Conservation (phyloP, 2,888 invertebrate genomes). For the Ganaspis brasiliensis region DNA sequence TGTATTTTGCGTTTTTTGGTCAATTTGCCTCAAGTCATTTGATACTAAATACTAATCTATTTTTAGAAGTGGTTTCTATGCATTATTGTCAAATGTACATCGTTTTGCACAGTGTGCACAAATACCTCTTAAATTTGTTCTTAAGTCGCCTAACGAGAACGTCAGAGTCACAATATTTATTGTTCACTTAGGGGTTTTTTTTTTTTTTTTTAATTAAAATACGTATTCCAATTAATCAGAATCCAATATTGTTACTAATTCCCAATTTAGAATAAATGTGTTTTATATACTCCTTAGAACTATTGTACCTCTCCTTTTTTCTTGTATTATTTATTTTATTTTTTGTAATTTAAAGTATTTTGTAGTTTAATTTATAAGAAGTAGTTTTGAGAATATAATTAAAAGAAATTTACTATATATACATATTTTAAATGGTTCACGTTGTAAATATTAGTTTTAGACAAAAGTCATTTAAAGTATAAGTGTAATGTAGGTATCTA, state of each 20-base stretch:
- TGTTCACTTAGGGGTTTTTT: not conserved
- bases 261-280: slow-evolving; percentile 29
- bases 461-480: no score
- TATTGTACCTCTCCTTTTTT: slow-evolving; percentile 20
- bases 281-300: slow-evolving; percentile 26
- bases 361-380: slow-evolving; percentile 13
- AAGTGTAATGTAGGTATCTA: not conserved
- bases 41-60: slow-evolving; percentile 60
- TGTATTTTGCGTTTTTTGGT: slow-evolving; percentile 63
- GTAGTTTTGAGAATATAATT: slow-evolving; percentile 16
- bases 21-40: slow-evolving; percentile 52
- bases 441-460: slow-evolving; percentile 34
- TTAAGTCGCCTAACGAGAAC: slow-evolving; percentile 8
- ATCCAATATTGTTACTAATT: not conserved
- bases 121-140: not conserved
- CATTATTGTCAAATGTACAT: slow-evolving; percentile 2
- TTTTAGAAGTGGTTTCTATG: not conserved
- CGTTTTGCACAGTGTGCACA: slow-evolving; percentile 15
- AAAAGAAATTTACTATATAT: not conserved
- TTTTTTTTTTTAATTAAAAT: not conserved
- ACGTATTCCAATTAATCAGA: not conserved
- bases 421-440: not conserved
- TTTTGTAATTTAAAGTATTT: slow-evolving; percentile 35
- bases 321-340: slow-evolving; percentile 17
- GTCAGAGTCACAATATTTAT: slow-evolving; percentile 13